A percentile compares a stretch with the other conserved stretches of the same genome.
Evolutionary conservation across 1,140 invertebrate genomes (phyloP).

Genomic region (Drosophila bifasciata): DNA sequence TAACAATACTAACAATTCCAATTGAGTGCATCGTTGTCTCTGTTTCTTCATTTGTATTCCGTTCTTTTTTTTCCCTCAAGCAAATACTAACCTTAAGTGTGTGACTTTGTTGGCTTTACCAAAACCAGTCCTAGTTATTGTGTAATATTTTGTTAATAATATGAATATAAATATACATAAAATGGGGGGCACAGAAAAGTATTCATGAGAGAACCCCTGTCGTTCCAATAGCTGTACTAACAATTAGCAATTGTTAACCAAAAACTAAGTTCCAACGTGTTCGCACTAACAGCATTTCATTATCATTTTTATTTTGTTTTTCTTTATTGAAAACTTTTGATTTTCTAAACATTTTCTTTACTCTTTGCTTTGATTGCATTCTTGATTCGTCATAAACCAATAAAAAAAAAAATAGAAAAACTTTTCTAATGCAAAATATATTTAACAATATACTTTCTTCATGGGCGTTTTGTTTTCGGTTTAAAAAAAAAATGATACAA

Average conservation of each 20-base stretch:
- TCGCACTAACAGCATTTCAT: constrained; percentile 40
- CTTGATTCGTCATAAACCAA: constrained; percentile 32
- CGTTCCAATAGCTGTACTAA: constrained; percentile 51
- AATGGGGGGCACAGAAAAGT: background rate
- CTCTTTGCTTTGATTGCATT: constrained; percentile 56
- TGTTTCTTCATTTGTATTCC: constrained; percentile 46
- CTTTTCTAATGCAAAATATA: constrained; percentile 50
- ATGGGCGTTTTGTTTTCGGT: constrained; percentile 73
- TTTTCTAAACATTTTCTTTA: constrained; percentile 22
- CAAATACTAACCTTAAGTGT: constrained; percentile 39
- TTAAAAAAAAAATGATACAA: constrained; percentile 29
- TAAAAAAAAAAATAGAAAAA: constrained; percentile 15
- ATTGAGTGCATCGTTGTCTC: constrained; percentile 52
- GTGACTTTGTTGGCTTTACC: constrained; percentile 57
- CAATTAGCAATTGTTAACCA: constrained; percentile 28
- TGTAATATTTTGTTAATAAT: constrained; percentile 38
- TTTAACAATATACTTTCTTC: constrained; percentile 64
- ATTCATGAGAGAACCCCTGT: constrained; percentile 13
- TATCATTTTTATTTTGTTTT: constrained; percentile 32
- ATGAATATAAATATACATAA: constrained; percentile 1
- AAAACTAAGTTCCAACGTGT: constrained; percentile 17
- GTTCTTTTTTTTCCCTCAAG: constrained; percentile 25
- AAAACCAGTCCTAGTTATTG: constrained; percentile 16
- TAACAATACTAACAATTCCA: constrained; percentile 54
- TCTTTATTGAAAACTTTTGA: constrained; percentile 13